Evolutionary conservation across 1,140 invertebrate genomes (phyloP), one percentile per base, ranked within the genome.

Genomic region (Drosophila lacertosa): DNA sequence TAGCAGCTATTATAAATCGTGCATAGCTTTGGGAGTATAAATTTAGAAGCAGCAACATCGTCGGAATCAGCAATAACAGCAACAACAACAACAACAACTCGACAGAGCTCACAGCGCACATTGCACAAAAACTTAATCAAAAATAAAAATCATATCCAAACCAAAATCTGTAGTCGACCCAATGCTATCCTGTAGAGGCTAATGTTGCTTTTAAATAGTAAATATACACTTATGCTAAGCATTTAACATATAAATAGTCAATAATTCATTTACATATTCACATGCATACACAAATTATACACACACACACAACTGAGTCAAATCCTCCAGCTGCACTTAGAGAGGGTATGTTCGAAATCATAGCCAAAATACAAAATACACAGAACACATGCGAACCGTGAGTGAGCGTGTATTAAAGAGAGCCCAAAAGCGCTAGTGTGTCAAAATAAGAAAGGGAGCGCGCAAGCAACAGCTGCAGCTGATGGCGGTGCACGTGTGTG

Each of bases 1-100:
- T 90, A 90, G 81, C 70, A 66, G 74, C 79, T 68, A 83, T 90
- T 90, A 90, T 90, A 90, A 90, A 90, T 89, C 82, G 88, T 89
- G 88, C 88, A 89, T 89, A 80, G 78, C 88, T 90, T 80, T 80
- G 58, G 67, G 66, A 70, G 69, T 79, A 69, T 89, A 89, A 88
- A 89, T 89, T 89, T 89, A 89, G 88, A 84, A 90, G 69, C 84
- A 84, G 70, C 74, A 86, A 68, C 73, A 59, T 62, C 32, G 48
- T 22, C 58, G 45, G 66, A 69, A 54, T 39, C 65, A 62, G 47
- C 50, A 51, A 57, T 32, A 64, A 51, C 58, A 77, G 65, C 39
- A 68, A 67, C 29, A 65, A 48, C 50, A 58, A 64, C 35, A 50
- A 65, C 48, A 60, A 51, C 32, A 62, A 57, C 50, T 40, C 20